Evolutionary conservation across 2,888 invertebrate species (phyloP).

Genomic region (Gnatocerus cornutus): DNA sequence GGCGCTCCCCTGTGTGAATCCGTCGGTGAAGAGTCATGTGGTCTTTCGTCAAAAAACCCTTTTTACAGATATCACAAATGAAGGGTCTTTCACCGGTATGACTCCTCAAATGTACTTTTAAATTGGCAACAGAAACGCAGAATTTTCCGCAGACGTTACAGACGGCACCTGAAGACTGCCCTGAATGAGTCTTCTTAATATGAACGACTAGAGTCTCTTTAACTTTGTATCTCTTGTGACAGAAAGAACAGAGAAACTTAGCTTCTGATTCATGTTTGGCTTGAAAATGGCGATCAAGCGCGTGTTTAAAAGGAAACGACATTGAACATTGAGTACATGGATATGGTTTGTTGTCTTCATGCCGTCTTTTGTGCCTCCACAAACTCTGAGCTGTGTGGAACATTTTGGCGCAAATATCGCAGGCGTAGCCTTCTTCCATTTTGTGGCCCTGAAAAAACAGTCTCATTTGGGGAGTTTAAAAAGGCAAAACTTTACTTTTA

Average conservation of each 20-base stretch:
- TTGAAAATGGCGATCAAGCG: conserved; percentile 13
- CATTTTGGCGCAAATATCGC: conserved; percentile 2
- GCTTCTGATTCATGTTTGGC: not conserved
- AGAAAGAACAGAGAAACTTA: conserved; percentile 5
- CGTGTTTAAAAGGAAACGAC: conserved; percentile 10
- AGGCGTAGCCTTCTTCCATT: conserved; percentile 10
- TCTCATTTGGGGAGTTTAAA: too few species aligned
- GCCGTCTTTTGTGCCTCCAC: conserved; percentile 16
- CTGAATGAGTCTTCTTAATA: conserved; percentile 9
- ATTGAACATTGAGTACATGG: conserved; percentile 1
- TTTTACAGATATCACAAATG: conserved; percentile 8
- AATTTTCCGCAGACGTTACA: conserved; percentile 16
- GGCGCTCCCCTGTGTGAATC: conserved; percentile 17
- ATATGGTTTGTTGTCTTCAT: not conserved
- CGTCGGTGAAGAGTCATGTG: conserved; percentile 8
- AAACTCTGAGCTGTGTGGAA: conserved; percentile 5
- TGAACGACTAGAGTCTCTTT: conserved; percentile 8
- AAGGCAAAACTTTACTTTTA: not conserved
- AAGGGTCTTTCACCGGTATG: conserved; percentile 12
- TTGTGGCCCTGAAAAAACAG: conserved; percentile 9
- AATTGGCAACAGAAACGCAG: conserved; percentile 1
- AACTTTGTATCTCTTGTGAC: conserved; percentile 13
- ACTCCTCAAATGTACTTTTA: conserved; percentile 12
- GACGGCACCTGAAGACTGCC: not conserved
- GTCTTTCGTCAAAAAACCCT: conserved; percentile 16